phyloP scores from a whole-genome alignment of 2,113 vertebrate species.

The Gobio gobio region DNA sequence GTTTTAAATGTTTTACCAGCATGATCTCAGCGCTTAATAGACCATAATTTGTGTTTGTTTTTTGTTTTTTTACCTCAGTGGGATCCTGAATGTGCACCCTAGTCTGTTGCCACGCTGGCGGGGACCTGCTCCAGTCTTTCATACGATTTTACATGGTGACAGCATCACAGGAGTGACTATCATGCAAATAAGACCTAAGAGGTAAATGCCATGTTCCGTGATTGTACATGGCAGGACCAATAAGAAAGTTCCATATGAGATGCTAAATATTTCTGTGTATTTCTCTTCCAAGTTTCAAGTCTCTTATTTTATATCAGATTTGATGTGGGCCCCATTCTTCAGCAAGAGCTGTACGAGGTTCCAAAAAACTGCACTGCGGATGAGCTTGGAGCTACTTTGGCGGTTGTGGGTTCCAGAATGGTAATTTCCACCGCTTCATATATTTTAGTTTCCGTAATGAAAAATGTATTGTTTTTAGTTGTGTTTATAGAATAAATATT shows the following conservation, averaged over 20 bases:
- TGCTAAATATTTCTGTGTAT: not conserved
- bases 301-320: conserved; percentile 77
- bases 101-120: conserved; percentile 94
- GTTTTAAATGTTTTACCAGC: not conserved
- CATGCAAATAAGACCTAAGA: conserved; percentile 92
- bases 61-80: conserved; percentile 72
- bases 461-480: not conserved
- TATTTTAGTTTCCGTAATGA: not conserved
- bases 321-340: conserved; percentile 90
- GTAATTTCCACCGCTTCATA: conserved; percentile 68
- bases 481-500: too few species aligned
- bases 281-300: not conserved
- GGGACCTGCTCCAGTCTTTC: conserved; percentile 90
- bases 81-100: conserved; percentile 91
- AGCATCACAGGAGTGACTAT: conserved; percentile 87
- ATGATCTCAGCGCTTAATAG: not conserved
- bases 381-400: conserved; percentile 80
- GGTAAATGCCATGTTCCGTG: conserved; percentile 59
- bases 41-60: not conserved
- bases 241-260: not conserved
- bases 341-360: conserved; percentile 81
- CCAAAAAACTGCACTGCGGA: conserved; percentile 81
- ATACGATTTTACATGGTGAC: conserved; percentile 89
- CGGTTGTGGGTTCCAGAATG: conserved; percentile 84
- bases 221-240: not conserved